Conservation (phyloP, 2,888 invertebrate genomes). For the Lutraria lutraria region DNA sequence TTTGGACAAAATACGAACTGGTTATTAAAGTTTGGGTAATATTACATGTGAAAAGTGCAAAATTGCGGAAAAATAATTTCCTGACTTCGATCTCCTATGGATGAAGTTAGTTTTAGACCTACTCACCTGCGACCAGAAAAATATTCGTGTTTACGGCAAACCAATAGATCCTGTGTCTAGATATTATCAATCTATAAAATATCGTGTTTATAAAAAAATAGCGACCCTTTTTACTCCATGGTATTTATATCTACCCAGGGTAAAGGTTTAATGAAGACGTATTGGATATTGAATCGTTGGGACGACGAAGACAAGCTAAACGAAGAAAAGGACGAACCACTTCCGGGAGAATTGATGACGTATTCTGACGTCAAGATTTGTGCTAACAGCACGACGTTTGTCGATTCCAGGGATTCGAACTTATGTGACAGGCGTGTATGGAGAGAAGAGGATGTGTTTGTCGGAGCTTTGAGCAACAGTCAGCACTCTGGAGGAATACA, state of each 20-base stretch:
- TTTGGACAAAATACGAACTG: no score
- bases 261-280: slow-evolving; percentile 69
- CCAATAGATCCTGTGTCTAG: no score
- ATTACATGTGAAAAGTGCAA: no score
- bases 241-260: slow-evolving; percentile 54
- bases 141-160: no score
- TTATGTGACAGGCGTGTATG: slow-evolving; percentile 40
- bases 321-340: slow-evolving; percentile 35
- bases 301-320: slow-evolving; percentile 40
- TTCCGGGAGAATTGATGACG: slow-evolving; percentile 58
- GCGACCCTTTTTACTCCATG: no score
- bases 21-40: no score
- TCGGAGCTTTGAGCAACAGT: background rate
- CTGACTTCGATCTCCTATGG: no score
- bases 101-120: no score
- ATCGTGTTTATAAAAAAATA: no score
- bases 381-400: background rate
- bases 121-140: no score
- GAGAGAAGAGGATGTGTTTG: slow-evolving; percentile 65
- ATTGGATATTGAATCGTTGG: slow-evolving; percentile 65
- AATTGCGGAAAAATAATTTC: no score
- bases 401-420: background rate
- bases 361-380: slow-evolving; percentile 51
- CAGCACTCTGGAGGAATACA: slow-evolving; percentile 18
- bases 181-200: no score